Base-by-base conservation (phyloP, 2,113 vertebrate species). In the Caranx melampygus region DNA sequence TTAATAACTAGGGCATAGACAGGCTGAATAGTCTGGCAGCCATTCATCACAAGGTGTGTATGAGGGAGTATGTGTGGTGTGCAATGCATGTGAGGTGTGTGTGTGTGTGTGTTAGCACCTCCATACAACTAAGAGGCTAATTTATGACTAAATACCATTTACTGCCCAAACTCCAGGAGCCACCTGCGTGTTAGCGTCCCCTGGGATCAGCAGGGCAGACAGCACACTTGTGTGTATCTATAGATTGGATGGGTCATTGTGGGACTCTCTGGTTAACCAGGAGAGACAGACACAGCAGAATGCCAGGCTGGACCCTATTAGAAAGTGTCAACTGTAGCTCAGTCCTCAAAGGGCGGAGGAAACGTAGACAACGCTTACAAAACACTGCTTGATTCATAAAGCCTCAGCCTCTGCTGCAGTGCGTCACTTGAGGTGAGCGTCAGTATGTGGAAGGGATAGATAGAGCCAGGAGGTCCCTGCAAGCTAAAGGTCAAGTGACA, bases 1-100 rank as follows among this genome's bases (percentile, higher is more conserved):
- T 93, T 94, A 94, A 94, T 94, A 94, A 94, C 92, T 75, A 78
- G 88, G 84, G 87, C 88, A 88, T 83, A 84, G 87, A 90, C 85
- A 45, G 72, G 84, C 81, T 89, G 82, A 88, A 87, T 78, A 81
- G 82, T 80, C 79, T 81, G 84, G 83, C 75, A 85, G 78, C 76
- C 84, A 93, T 94, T 93, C 90, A 94, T 94, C 92, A 94, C 89
- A 31, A 75, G 26, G 82, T 82, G 77, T 82, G 63, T 72, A 74
- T 45, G 82, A 66, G 75, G 80, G 71, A 79, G 58, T 76, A 34
- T 82, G 76, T 85, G 81, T 51, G 47, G 21, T 33, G 45, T 73
- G 33, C 63, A 76, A 78, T 63, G 63, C 79, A 72, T 87, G 78
- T 35, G 75, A 61, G 82, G 72, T 26, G 45, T 33, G 40, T 80